Evolutionary conservation across 2,797 vertebrate genomes (phyloP).

Genomic region (Hemibagrus guttatus): DNA sequence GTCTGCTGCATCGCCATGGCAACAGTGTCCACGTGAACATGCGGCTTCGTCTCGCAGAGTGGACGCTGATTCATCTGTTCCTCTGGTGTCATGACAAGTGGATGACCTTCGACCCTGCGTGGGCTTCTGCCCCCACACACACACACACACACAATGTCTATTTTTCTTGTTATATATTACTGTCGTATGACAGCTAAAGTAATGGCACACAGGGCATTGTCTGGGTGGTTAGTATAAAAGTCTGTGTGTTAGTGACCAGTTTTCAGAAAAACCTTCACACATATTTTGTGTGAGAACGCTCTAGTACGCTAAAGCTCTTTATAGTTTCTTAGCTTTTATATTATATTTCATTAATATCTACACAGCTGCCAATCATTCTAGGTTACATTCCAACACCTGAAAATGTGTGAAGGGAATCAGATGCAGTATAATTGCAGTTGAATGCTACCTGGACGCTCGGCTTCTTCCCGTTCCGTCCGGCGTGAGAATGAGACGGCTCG

Average conservation of each 20-base stretch:
- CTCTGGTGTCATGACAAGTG: conserved; percentile 73
- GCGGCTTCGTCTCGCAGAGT: conserved; percentile 68
- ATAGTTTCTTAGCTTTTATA: too few relatives aligned
- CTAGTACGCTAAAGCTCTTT: too few relatives aligned
- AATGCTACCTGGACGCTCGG: conserved; percentile 68
- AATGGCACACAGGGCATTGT: too few relatives aligned
- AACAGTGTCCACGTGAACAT: conserved; percentile 64
- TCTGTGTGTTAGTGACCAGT: too few relatives aligned
- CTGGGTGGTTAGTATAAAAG: too few relatives aligned
- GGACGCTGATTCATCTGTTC: conserved; percentile 66
- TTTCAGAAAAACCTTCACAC: too few relatives aligned
- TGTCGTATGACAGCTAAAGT: too few relatives aligned
- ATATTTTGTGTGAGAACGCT: too few relatives aligned
- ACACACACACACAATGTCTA: not conserved
- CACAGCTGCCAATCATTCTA: not conserved
- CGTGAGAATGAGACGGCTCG: conserved; percentile 67
- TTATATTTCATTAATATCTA: too few relatives aligned
- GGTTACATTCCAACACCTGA: not conserved
- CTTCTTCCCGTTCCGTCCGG: conserved; percentile 78
- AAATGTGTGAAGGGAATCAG: not conserved
- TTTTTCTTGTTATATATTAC: too few relatives aligned
- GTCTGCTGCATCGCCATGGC: conserved; percentile 67
- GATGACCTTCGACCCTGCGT: conserved; percentile 71
- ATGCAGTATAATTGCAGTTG: not conserved
- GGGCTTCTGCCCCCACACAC: conserved; percentile 69